A percentile compares a stretch with the other conserved stretches of the same genome.
Conservation (phyloP, 2,888 invertebrate species). For the Mythimna impura region DNA sequence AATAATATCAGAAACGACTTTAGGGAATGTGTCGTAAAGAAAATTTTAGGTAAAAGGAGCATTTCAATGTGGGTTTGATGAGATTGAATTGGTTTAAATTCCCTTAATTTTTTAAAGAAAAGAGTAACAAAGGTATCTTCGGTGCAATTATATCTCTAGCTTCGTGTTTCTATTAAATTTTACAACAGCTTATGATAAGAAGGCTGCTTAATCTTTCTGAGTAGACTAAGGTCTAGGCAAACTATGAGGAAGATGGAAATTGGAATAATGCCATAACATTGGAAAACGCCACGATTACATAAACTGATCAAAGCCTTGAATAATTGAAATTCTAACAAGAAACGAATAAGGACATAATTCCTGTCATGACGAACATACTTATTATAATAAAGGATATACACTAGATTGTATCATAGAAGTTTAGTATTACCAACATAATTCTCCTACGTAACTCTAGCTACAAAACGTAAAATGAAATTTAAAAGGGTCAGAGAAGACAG, state of each 20-base stretch:
- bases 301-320: conserved; percentile 16
- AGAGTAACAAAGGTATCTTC: too few species aligned
- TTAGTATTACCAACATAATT: background rate
- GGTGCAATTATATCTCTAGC: too few species aligned
- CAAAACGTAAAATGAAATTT: background rate
- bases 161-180: too few species aligned
- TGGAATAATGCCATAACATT: conserved; percentile 37
- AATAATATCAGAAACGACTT: conserved; percentile 10
- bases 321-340: conserved; percentile 10
- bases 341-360: background rate
- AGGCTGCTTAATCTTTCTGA: background rate
- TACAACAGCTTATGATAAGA: background rate
- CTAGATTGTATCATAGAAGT: background rate
- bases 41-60: background rate
- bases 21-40: conserved; percentile 3
- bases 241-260: conserved; percentile 8
- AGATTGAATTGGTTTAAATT: background rate
- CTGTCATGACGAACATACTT: background rate
- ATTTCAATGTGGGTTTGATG: conserved; percentile 10
- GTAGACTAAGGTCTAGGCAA: background rate
- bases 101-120: background rate
- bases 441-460: background rate
- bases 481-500: background rate
- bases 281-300: conserved; percentile 13
- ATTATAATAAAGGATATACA: background rate